Percentiles rank a stretch among this genome's conserved stretches.
phyloP scores from a whole-genome alignment of 2,888 invertebrate genomes.

The Thumatha senex region DNA sequence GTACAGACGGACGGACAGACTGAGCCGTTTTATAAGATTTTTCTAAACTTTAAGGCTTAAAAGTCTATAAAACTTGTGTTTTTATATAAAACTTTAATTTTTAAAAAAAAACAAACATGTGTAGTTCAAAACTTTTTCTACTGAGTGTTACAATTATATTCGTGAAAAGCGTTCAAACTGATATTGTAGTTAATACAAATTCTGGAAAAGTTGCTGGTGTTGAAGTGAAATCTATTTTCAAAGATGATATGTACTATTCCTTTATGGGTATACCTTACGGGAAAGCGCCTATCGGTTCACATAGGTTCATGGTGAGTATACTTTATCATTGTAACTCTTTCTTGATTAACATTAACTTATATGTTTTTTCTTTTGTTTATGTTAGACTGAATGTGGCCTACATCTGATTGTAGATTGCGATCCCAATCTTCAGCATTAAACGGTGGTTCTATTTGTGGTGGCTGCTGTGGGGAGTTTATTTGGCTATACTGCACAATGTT shows the following conservation, averaged over 20 bases:
- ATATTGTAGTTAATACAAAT: constrained; percentile 61
- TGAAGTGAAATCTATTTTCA: constrained; percentile 61
- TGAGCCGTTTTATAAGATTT: too few relatives aligned
- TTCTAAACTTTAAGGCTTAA: too few relatives aligned
- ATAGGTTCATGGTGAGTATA: constrained; percentile 69
- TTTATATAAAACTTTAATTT: constrained; percentile 36
- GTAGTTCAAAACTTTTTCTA: constrained; percentile 13
- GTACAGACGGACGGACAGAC: too few relatives aligned
- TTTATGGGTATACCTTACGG: constrained; percentile 78
- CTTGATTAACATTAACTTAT: too few relatives aligned
- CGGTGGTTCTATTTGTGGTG: too few relatives aligned
- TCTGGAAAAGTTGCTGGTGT: constrained; percentile 65
- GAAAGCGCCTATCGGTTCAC: constrained; percentile 60
- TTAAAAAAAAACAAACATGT: constrained; percentile 25
- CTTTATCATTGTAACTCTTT: not conserved
- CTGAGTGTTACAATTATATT: constrained; percentile 30
- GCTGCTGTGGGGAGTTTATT: too few relatives aligned
- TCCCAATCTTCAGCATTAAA: too few relatives aligned
- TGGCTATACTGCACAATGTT: too few relatives aligned
- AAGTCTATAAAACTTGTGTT: too few relatives aligned
- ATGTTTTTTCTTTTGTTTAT: too few relatives aligned
- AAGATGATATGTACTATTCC: constrained; percentile 67
- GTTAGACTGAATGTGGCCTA: too few relatives aligned
- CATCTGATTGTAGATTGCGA: too few relatives aligned
- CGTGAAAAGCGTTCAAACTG: constrained; percentile 40